phyloP scores from a whole-genome alignment of 2,797 vertebrate genomes.

The Cryptoblepharus egeriae region DNA sequence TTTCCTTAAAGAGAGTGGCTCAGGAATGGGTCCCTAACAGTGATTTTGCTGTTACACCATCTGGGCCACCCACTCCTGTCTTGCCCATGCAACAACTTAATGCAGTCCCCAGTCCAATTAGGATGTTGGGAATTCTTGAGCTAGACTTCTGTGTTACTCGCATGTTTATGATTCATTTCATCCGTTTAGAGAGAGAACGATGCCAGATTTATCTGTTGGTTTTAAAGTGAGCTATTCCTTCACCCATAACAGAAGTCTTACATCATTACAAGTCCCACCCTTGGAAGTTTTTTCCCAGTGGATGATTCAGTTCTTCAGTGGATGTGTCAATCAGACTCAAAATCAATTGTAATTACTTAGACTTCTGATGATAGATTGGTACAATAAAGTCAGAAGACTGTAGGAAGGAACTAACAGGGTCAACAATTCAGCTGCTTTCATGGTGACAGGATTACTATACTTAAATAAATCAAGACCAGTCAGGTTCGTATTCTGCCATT shows the following conservation, averaged over 20 bases:
- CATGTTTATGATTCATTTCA: neutral
- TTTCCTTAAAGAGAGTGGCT: no score
- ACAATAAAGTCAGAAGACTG: neutral
- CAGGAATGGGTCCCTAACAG: no score
- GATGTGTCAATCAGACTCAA: neutral
- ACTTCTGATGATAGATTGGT: neutral
- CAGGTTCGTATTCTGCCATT: neutral
- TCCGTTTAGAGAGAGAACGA: neutral
- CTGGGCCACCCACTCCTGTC: no score
- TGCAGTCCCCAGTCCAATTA: no score
- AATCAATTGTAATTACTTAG: neutral
- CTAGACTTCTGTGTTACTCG: no score
- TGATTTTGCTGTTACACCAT: no score
- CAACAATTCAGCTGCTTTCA: neutral
- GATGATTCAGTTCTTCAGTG: neutral
- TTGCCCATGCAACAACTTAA: no score
- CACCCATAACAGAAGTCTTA: neutral
- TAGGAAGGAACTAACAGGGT: neutral
- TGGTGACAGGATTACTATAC: neutral
- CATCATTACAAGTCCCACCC: neutral
- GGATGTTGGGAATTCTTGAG: no score
- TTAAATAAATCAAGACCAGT: conserved; percentile 9
- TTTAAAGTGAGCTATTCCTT: neutral
- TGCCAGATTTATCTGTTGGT: neutral
- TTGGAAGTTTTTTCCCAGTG: conserved; percentile 11